Percentiles rank a stretch among this genome's conserved stretches.
phyloP scores from a whole-genome alignment of 2,113 vertebrate species.

The Otis tarda region DNA sequence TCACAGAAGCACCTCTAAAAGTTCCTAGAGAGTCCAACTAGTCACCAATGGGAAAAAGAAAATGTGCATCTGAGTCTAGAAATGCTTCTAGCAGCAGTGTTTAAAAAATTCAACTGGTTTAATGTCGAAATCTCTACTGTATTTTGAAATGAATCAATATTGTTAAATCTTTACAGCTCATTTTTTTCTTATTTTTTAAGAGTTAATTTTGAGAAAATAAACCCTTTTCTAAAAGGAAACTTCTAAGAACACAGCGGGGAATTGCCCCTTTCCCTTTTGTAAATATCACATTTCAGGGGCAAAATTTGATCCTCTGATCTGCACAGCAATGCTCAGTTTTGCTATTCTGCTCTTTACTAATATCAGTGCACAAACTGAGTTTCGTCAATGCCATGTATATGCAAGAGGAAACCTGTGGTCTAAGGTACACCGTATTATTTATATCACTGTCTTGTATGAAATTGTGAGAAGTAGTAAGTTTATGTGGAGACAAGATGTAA shows the following conservation, averaged over 20 bases:
- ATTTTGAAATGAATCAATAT: background rate
- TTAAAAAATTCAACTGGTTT: background rate
- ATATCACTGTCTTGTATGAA: background rate
- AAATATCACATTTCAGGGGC: background rate
- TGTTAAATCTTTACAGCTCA: background rate
- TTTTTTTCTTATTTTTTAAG: background rate
- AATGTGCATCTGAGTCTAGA: background rate
- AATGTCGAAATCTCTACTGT: background rate
- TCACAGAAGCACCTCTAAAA: background rate
- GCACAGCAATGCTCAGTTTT: background rate
- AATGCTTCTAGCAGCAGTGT: background rate
- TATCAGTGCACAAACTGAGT: background rate
- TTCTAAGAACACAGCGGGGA: background rate
- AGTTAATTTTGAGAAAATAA: background rate
- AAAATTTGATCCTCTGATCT: background rate
- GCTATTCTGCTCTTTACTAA: background rate
- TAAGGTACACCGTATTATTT: background rate
- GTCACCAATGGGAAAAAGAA: background rate
- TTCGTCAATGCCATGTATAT: background rate
- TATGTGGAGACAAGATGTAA: background rate
- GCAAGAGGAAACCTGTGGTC: background rate
- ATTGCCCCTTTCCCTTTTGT: background rate
- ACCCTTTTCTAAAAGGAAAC: background rate
- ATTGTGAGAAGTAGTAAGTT: background rate
- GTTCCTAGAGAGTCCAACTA: accelerated